Base-by-base conservation (phyloP, 2,113 vertebrate genomes). In the Bungarus multicinctus region DNA sequence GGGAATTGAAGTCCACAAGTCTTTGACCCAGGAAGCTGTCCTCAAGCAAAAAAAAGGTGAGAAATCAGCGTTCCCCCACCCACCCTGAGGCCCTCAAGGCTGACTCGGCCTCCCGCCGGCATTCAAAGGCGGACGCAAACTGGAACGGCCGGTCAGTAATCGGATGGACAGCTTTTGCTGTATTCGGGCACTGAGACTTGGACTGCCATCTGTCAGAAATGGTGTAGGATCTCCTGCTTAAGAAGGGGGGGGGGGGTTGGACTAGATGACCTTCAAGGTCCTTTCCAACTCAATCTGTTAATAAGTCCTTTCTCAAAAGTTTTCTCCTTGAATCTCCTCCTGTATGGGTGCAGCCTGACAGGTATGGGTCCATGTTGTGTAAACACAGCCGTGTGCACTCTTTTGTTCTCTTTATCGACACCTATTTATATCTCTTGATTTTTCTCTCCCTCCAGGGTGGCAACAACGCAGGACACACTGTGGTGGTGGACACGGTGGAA, bases 1-100 rank as follows among this genome's bases (percentile, higher is more conserved):
- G 85, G 85, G 25, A 52, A 12, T 30, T 50, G 64, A 69, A 69
- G 30, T 18, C 5, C n/a, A 16, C 30, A 16, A 69, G 4, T 69
- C 60, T 25, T 50, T 50, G 93, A 97, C 98, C 93, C 98, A n/a
- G 99, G 93, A 99, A 98, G 94, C 95, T 99, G 39, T 99, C 99
- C 0, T 99, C 99, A 0, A 98, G 98, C 94, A 8, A 47, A 47
- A 98, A 99, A 99, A 96, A 97, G 99, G 99, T 99, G 90, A 97
- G 95, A 90, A 16, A 4, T 8, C 5, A 8, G 16, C 27, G 8
- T n/a, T n/a, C 47, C 34, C 52, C 30, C 22, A 8, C 54, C 55
- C 23, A 7, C 6, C 3, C 54, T 9, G 1, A 39, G 25, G 3
- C 3, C 10, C 50, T 64, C 9, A 2, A 47, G 45, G 18, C 4